A percentile compares a stretch with the other conserved stretches of the same genome.
Conservation (phyloP, 2,888 invertebrate genomes). For the Lasioglossum vierecki region DNA sequence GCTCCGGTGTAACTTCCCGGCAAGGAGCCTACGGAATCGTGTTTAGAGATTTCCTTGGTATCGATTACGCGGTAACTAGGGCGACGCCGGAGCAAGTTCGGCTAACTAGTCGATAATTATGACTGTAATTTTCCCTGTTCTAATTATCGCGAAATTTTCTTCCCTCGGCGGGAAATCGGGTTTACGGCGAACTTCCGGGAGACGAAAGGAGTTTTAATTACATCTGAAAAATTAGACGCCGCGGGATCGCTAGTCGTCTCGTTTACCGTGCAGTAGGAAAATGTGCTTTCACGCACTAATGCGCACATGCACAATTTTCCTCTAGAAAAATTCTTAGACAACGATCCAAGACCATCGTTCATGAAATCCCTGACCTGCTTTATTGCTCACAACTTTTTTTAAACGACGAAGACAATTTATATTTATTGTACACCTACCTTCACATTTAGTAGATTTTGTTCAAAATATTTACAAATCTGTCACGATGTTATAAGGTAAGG, state of each 20-base stretch:
- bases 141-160: slow-evolving; percentile 79
- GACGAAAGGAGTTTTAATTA: neutral
- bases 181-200: neutral
- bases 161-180: slow-evolving; percentile 66
- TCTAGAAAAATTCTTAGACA: neutral
- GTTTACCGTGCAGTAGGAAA: neutral
- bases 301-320: neutral
- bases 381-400: neutral
- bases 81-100: slow-evolving; percentile 25
- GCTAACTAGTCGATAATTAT: slow-evolving; percentile 72
- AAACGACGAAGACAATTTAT: neutral
- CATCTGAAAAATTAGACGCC: neutral
- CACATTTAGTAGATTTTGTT: neutral
- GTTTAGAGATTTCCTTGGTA: slow-evolving; percentile 44
- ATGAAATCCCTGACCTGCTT: neutral
- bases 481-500: neutral
- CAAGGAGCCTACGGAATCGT: neutral
- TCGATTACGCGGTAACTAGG: slow-evolving; percentile 65
- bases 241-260: neutral
- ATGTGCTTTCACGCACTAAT: neutral
- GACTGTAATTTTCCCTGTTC: slow-evolving; percentile 74
- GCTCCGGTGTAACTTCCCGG: neutral
- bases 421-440: neutral
- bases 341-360: neutral
- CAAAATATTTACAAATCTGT: neutral